Conservation (phyloP, 2,888 invertebrate genomes). For the Coenonympha glycerion region DNA sequence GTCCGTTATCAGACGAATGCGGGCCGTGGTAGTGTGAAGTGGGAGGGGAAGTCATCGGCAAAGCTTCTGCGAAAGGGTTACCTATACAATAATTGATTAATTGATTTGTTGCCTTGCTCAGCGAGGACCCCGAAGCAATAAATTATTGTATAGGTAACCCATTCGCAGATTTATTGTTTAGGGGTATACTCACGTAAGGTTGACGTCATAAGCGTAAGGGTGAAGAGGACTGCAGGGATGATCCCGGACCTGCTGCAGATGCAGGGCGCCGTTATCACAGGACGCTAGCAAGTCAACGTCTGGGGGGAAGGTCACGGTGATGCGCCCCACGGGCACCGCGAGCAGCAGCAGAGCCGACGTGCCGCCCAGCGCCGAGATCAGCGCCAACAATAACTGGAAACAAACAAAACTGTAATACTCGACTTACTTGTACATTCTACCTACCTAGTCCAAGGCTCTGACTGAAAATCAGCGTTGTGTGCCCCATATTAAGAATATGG, state of each 20-base stretch:
- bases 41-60: too few species aligned
- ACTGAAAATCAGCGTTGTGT: too few species aligned
- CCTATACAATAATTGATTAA: too few species aligned
- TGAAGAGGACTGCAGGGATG: constrained; percentile 67
- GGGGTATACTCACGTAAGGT: constrained; percentile 57
- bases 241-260: constrained; percentile 60
- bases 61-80: too few species aligned
- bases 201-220: constrained; percentile 63
- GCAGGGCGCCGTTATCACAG: constrained; percentile 58
- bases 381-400: constrained; percentile 78
- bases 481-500: too few species aligned
- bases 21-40: too few species aligned
- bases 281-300: constrained; percentile 76
- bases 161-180: not conserved
- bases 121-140: too few species aligned
- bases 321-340: constrained; percentile 82
- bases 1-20: too few species aligned
- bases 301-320: constrained; percentile 79
- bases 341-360: constrained; percentile 80
- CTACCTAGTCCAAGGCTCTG: too few species aligned
- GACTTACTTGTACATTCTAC: too few species aligned
- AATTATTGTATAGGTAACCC: too few species aligned
- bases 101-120: too few species aligned
- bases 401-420: not conserved
- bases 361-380: constrained; percentile 81